phyloP scores from a whole-genome alignment of 2,888 invertebrate species.

The Girardia tigrina region DNA sequence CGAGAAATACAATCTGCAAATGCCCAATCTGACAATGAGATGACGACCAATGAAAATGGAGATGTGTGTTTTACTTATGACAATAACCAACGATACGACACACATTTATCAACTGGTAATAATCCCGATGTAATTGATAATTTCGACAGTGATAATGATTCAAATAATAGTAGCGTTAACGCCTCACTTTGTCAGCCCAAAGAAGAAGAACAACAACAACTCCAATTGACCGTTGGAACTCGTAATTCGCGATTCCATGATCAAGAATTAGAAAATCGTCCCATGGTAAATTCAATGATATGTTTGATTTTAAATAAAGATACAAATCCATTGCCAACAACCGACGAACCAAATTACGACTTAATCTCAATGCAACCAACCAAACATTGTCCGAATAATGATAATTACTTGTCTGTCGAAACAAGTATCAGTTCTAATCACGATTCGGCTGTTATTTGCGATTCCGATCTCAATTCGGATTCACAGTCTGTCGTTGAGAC shows the following conservation, averaged over 20 bases:
- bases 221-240: neutral
- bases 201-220: neutral
- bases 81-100: neutral
- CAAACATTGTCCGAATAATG: neutral
- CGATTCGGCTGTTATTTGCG: neutral
- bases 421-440: neutral
- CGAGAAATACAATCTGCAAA: neutral
- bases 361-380: neutral
- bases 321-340: neutral
- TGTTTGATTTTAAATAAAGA: neutral
- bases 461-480: slow-evolving; percentile 8
- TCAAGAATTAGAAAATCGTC: neutral
- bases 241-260: neutral
- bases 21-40: neutral
- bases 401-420: neutral
- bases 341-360: neutral
- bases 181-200: no score
- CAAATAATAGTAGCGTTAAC: neutral
- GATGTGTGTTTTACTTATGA: neutral
- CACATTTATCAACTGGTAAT: neutral
- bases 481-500: neutral
- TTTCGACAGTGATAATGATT: neutral
- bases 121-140: neutral
- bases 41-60: neutral
- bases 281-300: slow-evolving; percentile 19